Conservation (phyloP, 2,888 invertebrate genomes). For the Biston betularia region DNA sequence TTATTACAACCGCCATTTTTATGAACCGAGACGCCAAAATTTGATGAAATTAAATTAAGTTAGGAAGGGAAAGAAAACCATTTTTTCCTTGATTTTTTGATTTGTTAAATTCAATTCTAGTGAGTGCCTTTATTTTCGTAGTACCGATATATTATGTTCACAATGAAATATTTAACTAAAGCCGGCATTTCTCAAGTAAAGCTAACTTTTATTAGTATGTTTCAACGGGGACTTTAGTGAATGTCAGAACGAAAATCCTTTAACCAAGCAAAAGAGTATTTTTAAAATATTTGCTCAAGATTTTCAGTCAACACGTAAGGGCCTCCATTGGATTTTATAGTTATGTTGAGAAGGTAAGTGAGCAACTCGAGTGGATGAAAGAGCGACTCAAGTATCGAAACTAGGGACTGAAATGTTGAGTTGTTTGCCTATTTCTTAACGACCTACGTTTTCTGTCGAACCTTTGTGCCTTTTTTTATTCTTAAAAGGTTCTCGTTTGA, state of each 20-base stretch:
- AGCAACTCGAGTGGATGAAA: slow-evolving; percentile 26
- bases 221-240: slow-evolving; percentile 16
- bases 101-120: not conserved
- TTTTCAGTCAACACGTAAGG: slow-evolving; percentile 22
- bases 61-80: not conserved
- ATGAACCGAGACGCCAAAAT: slow-evolving; percentile 1
- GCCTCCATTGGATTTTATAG: slow-evolving; percentile 31
- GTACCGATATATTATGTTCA: slow-evolving; percentile 30
- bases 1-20: slow-evolving; percentile 12
- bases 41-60: not conserved
- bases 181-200: slow-evolving; percentile 6
- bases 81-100: not conserved
- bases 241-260: slow-evolving; percentile 14
- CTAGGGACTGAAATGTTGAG: slow-evolving; percentile 14
- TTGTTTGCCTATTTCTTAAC: slow-evolving; percentile 24
- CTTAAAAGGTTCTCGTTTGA: too few relatives aligned
- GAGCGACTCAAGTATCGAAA: slow-evolving; percentile 28
- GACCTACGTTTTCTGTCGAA: slow-evolving; percentile 8
- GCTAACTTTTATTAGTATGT: slow-evolving; percentile 7
- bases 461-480: not conserved
- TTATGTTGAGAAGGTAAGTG: slow-evolving; percentile 23
- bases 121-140: slow-evolving; percentile 38
- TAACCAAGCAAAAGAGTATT: slow-evolving; percentile 15
- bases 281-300: slow-evolving; percentile 25
- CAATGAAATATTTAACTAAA: slow-evolving; percentile 17